These are phyloP conservation scores for Tetropium fuscum DNA, from an alignment of 2,888 invertebrate species.

Conservation along the genomic window DNA sequence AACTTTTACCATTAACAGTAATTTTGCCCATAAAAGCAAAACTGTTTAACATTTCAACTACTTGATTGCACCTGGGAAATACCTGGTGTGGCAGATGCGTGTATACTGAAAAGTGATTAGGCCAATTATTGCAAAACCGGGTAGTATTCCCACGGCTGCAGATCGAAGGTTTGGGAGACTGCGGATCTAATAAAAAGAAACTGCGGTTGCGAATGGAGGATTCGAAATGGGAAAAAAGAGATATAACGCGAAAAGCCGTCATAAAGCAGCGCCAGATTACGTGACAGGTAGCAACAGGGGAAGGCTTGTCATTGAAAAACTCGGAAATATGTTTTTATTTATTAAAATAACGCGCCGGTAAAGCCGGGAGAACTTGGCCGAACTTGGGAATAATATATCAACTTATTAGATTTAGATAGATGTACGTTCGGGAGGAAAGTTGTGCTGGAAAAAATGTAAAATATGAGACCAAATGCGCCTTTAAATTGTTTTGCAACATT, in stretches of 20 bases:
- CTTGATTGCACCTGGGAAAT: too few relatives aligned
- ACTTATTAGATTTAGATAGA: conserved; percentile 43
- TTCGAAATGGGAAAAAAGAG: conserved; percentile 4
- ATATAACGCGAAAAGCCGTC: conserved; percentile 19
- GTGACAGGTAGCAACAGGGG: conserved; percentile 38
- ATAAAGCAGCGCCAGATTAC: conserved; percentile 30
- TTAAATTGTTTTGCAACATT: conserved; percentile 26
- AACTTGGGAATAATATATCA: conserved; percentile 45
- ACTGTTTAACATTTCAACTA: too few relatives aligned
- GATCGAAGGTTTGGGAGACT: too few relatives aligned
- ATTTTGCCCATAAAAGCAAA: too few relatives aligned
- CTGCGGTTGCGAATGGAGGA: neutral
- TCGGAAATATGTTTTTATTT: conserved; percentile 48
- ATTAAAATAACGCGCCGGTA: conserved; percentile 44
- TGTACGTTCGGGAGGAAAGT: conserved; percentile 31
- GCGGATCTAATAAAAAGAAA: neutral
- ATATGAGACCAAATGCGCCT: conserved; percentile 22
- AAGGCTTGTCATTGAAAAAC: conserved; percentile 42
- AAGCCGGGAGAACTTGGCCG: conserved; percentile 31
- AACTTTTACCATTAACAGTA: too few relatives aligned
- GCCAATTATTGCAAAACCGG: too few relatives aligned
- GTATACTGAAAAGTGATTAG: too few relatives aligned
- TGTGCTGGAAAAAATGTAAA: conserved; percentile 11
- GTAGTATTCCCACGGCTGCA: too few relatives aligned
- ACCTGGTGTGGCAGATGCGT: too few relatives aligned